Evolutionary conservation across 2,888 invertebrate genomes (phyloP).

Genomic region (Melitaea athalia): DNA sequence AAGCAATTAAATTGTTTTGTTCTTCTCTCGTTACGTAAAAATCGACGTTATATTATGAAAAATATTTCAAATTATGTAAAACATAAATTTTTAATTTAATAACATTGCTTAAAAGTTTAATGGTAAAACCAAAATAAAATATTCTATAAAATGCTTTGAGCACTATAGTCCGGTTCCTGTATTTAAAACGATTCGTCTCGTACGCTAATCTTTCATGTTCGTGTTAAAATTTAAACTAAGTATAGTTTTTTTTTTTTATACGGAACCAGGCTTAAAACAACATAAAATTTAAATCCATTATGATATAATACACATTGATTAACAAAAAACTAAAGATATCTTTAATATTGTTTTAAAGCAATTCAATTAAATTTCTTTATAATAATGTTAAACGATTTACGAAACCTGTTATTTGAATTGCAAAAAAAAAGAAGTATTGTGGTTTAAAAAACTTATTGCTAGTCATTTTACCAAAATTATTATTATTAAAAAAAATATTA

Average conservation of each 20-base stretch:
- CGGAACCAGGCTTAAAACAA: neutral
- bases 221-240: too few species aligned
- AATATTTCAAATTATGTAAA: neutral
- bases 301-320: neutral
- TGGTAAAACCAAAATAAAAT: conserved; percentile 4
- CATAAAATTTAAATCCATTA: neutral
- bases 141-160: conserved; percentile 5
- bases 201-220: too few species aligned
- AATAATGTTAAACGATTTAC: neutral
- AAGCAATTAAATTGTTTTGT: too few species aligned
- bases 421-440: neutral
- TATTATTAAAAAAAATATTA: neutral
- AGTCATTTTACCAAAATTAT: neutral
- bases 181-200: too few species aligned
- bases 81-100: neutral
- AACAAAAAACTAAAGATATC: neutral
- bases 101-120: neutral
- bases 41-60: neutral
- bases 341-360: neutral
- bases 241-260: too few species aligned
- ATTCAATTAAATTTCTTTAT: conserved; percentile 6
- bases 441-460: conserved; percentile 2
- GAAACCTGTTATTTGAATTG: neutral
- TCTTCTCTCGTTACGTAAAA: neutral
- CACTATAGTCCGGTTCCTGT: neutral